A percentile compares a stretch with the other conserved stretches of the same genome.
Evolutionary conservation across 2,888 invertebrate genomes (phyloP).

Genomic region (Dolomedes plantarius): DNA sequence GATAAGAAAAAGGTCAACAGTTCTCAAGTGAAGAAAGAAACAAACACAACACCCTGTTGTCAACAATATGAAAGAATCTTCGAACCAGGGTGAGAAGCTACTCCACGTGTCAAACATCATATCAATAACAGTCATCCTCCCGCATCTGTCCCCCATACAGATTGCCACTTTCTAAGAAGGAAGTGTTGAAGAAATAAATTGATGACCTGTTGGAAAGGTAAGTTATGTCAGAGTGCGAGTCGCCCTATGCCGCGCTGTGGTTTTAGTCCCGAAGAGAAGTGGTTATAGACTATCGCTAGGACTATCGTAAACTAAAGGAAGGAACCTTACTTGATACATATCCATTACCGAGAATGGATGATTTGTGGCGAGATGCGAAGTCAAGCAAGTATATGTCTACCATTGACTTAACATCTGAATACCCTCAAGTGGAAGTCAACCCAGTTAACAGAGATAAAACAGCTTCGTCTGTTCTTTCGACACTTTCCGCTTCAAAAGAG

Average conservation of each 20-base stretch:
- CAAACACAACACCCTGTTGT: neutral
- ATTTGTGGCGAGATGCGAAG: too few relatives aligned
- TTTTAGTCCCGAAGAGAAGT: constrained; percentile 14
- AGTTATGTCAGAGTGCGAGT: constrained; percentile 19
- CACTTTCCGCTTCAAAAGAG: neutral
- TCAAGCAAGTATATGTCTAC: too few relatives aligned
- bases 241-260: neutral
- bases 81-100: constrained; percentile 7
- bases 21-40: constrained; percentile 13
- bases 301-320: too few relatives aligned
- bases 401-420: too few relatives aligned
- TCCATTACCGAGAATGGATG: too few relatives aligned
- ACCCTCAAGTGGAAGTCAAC: too few relatives aligned
- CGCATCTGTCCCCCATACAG: neutral
- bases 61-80: constrained; percentile 18
- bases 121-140: neutral
- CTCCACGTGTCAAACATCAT: neutral
- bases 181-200: neutral
- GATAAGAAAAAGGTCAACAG: constrained; percentile 9
- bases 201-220: neutral
- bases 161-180: neutral
- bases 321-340: too few relatives aligned
- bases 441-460: too few relatives aligned
- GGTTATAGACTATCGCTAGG: too few relatives aligned
- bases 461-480: constrained; percentile 15